Evolutionary conservation across 2,888 invertebrate genomes (phyloP).

Genomic region (Oeneis ivallda): DNA sequence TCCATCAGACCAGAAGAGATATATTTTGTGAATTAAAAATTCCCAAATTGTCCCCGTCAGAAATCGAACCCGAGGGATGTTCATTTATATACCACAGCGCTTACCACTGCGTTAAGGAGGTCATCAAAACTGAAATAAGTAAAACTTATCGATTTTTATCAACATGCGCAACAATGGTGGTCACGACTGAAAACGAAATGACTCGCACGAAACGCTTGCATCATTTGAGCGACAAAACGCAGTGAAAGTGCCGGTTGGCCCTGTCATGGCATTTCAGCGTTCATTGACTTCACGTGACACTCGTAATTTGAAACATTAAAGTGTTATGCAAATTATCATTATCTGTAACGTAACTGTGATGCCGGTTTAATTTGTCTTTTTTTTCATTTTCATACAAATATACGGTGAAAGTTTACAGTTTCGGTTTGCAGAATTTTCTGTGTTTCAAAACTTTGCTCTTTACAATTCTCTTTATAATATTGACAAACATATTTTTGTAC

Average conservation of each 20-base stretch:
- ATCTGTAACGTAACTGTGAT: slow-evolving; percentile 11
- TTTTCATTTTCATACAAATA: not conserved
- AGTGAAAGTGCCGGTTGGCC: slow-evolving; percentile 65
- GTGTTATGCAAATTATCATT: slow-evolving; percentile 33
- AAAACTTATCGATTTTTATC: not conserved
- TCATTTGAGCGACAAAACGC: slow-evolving; percentile 59
- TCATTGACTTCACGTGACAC: slow-evolving; percentile 36
- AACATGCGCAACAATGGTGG: slow-evolving; percentile 22
- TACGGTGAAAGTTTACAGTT: not conserved
- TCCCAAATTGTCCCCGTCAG: no score
- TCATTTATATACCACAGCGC: not conserved
- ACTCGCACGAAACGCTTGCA: slow-evolving; percentile 55
- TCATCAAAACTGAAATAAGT: not conserved
- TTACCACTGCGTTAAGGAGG: not conserved
- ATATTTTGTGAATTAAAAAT: no score
- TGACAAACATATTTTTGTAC: no score
- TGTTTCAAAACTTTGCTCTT: no score
- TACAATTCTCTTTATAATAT: no score
- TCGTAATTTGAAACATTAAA: slow-evolving; percentile 30
- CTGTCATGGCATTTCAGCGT: slow-evolving; percentile 46
- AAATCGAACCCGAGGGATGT: no score
- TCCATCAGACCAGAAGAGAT: no score
- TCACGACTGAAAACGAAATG: slow-evolving; percentile 53
- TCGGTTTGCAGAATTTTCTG: not conserved
- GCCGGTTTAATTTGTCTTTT: slow-evolving; percentile 6